Evolutionary conservation across 2,797 vertebrate species (phyloP).

Genomic region (Parambassis ranga): DNA sequence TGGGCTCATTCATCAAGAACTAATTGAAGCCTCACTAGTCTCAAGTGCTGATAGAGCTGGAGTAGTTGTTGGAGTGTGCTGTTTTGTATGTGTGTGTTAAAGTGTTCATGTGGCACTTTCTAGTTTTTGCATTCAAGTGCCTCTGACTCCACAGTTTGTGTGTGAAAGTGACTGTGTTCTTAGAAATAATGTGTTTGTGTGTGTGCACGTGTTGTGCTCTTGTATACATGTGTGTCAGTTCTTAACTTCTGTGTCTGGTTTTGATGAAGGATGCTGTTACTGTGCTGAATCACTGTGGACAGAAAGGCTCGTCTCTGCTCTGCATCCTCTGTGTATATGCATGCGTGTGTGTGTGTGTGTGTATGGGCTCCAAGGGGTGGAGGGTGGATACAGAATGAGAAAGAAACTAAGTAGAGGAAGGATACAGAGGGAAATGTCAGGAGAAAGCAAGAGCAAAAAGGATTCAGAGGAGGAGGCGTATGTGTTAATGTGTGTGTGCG

Average conservation of each 20-base stretch:
- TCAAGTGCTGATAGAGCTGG: slow-evolving; percentile 93
- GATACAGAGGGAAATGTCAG: slow-evolving; percentile 75
- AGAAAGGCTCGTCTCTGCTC: slow-evolving; percentile 79
- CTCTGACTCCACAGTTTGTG: slow-evolving; percentile 25
- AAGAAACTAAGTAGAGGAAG: slow-evolving; percentile 67
- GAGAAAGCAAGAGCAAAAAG: slow-evolving; percentile 63
- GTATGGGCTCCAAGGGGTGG: slow-evolving; percentile 15
- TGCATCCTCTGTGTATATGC: slow-evolving; percentile 79
- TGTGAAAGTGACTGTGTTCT: slow-evolving; percentile 22
- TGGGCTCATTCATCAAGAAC: slow-evolving; percentile 99
- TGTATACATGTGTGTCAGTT: neutral
- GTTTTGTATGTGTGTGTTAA: slow-evolving; percentile 50
- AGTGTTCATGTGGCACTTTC: slow-evolving; percentile 46
- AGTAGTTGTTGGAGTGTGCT: slow-evolving; percentile 66
- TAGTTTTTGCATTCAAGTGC: slow-evolving; percentile 28
- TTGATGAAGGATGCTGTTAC: slow-evolving; percentile 67
- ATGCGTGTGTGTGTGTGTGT: slow-evolving; percentile 13
- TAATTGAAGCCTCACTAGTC: slow-evolving; percentile 97
- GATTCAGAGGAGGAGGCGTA: slow-evolving; percentile 41
- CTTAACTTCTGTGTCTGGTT: neutral
- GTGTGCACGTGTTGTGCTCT: neutral
- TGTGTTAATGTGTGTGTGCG: slow-evolving; percentile 30
- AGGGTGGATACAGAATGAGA: slow-evolving; percentile 48
- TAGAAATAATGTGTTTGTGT: slow-evolving; percentile 4
- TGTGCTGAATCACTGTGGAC: slow-evolving; percentile 83